Conservation (phyloP, 2,888 invertebrate species). For the Xiphydria camelus region DNA sequence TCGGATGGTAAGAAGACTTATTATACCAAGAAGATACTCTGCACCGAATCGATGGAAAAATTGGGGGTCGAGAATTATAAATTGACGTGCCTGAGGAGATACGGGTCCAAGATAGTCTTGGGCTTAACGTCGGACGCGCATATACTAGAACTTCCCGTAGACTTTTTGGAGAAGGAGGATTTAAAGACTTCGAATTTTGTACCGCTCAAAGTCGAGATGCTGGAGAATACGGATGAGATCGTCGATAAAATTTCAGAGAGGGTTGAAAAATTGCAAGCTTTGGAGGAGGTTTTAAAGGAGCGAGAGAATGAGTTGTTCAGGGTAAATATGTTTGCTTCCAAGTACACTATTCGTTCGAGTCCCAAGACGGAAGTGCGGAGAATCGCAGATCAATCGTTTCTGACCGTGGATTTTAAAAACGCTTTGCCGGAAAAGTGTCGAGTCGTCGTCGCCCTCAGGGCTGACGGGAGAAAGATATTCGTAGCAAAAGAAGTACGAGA, state of each 20-base stretch:
- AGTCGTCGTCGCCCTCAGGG: conserved; percentile 31
- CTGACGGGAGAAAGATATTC: conserved; percentile 27
- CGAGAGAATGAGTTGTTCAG: conserved; percentile 37
- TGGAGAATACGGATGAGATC: conserved; percentile 31
- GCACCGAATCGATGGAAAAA: conserved; percentile 14
- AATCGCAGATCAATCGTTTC: conserved; percentile 26
- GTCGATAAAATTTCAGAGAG: conserved; percentile 40
- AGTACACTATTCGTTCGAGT: conserved; percentile 26
- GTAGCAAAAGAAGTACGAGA: conserved; percentile 36
- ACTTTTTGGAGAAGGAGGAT: conserved; percentile 15
- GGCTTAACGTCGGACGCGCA: conserved; percentile 30
- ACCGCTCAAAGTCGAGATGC: conserved; percentile 36
- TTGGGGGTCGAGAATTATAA: conserved; percentile 21
- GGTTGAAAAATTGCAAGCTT: conserved; percentile 28
- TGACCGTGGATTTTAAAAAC: conserved; percentile 34
- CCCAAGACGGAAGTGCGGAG: conserved; percentile 33
- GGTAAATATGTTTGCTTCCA: conserved; percentile 44
- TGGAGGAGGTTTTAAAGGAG: conserved; percentile 27
- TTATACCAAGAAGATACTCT: conserved; percentile 4
- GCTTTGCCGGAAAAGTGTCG: conserved; percentile 36
- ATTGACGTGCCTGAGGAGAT: conserved; percentile 32
- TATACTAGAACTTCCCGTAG: conserved; percentile 24
- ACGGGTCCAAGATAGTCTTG: conserved; percentile 31
- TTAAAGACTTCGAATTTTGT: conserved; percentile 19
- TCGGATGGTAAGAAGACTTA: conserved; percentile 24